phyloP scores from a whole-genome alignment of 2,797 vertebrate species.

The Epinephelus awoara region DNA sequence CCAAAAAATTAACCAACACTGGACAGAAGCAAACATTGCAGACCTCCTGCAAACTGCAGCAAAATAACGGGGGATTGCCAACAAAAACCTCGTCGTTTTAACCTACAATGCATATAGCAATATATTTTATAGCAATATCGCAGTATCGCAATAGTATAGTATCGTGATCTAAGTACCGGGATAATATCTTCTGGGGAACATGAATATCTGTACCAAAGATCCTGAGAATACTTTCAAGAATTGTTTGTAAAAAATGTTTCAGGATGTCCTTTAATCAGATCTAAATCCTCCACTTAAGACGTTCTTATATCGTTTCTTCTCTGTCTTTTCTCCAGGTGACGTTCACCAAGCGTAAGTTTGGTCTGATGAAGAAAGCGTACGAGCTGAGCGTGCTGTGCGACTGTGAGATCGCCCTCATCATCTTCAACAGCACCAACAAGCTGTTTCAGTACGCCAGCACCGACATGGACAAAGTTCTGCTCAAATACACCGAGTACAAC shows the following conservation, averaged over 20 bases:
- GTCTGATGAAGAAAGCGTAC: slow-evolving; percentile 82
- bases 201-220: background rate
- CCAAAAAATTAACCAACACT: too few relatives aligned
- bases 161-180: too few relatives aligned
- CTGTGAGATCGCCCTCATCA: slow-evolving; percentile 98
- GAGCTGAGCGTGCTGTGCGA: slow-evolving; percentile 88
- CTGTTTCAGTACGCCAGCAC: slow-evolving; percentile 92
- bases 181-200: too few relatives aligned
- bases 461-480: slow-evolving; percentile 81
- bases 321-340: slow-evolving; percentile 86
- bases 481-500: slow-evolving; percentile 91
- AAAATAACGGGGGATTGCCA: too few relatives aligned
- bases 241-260: too few relatives aligned
- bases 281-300: background rate
- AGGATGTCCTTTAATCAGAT: too few relatives aligned
- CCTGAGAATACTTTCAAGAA: background rate
- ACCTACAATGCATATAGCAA: too few relatives aligned
- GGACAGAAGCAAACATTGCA: too few relatives aligned
- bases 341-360: slow-evolving; percentile 95
- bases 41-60: too few relatives aligned
- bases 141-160: too few relatives aligned
- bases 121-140: too few relatives aligned
- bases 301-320: background rate
- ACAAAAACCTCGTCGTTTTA: too few relatives aligned
- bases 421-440: slow-evolving; percentile 99